These are phyloP conservation scores for Apotomis capreana DNA, from an alignment of 2,888 invertebrate species.

Conservation along the genomic window DNA sequence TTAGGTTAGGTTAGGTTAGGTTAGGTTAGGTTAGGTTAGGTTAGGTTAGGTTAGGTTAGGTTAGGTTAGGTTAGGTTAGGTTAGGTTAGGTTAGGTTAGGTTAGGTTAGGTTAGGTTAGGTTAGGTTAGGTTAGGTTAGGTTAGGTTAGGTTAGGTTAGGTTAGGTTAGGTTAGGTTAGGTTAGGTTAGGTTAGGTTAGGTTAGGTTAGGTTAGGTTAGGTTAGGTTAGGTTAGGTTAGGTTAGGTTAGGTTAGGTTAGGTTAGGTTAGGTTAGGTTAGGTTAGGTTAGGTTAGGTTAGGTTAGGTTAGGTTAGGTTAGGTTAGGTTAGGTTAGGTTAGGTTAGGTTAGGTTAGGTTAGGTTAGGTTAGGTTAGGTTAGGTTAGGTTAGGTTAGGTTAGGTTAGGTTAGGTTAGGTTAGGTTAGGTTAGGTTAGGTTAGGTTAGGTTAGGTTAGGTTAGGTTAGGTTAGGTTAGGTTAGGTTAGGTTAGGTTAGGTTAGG, in stretches of 20 bases:
- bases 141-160: slow-evolving; percentile 27
- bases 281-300: slow-evolving; percentile 47
- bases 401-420: slow-evolving; percentile 37
- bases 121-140: slow-evolving; percentile 27
- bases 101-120: slow-evolving; percentile 27
- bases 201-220: slow-evolving; percentile 27
- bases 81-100: slow-evolving; percentile 27
- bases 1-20: slow-evolving; percentile 27
- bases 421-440: slow-evolving; percentile 30
- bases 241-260: slow-evolving; percentile 22
- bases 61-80: slow-evolving; percentile 26
- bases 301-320: slow-evolving; percentile 45
- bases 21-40: slow-evolving; percentile 27
- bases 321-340: slow-evolving; percentile 39
- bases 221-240: slow-evolving; percentile 22
- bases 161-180: slow-evolving; percentile 27
- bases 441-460: slow-evolving; percentile 27
- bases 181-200: slow-evolving; percentile 27
- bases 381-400: slow-evolving; percentile 39
- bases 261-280: slow-evolving; percentile 23
- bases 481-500: slow-evolving; percentile 27
- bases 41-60: slow-evolving; percentile 27
- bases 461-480: slow-evolving; percentile 27
- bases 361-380: slow-evolving; percentile 40
- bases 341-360: slow-evolving; percentile 40